Evolutionary conservation across 2,888 invertebrate genomes (phyloP).

Genomic region (Drosophila prostipennis): DNA sequence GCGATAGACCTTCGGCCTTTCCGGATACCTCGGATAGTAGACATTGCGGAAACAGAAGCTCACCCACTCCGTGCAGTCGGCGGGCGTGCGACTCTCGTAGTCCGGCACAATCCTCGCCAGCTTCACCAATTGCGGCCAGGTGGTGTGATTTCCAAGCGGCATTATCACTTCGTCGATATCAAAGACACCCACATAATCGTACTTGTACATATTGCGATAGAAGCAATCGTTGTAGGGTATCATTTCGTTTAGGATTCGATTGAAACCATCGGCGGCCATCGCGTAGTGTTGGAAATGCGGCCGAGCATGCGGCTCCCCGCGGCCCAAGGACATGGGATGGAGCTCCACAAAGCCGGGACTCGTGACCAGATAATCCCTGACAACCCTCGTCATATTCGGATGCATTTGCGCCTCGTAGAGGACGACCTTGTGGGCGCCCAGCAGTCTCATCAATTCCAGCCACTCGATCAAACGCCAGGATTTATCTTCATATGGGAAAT

Average conservation of each 20-base stretch:
- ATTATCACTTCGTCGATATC: slow-evolving; percentile 98
- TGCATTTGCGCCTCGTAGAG: slow-evolving; percentile 95
- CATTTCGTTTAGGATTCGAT: slow-evolving; percentile 96
- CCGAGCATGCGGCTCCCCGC: slow-evolving; percentile 93
- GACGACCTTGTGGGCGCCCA: slow-evolving; percentile 95
- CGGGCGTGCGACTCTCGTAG: slow-evolving; percentile 85
- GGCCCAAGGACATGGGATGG: slow-evolving; percentile 92
- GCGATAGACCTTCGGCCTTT: slow-evolving; percentile 90
- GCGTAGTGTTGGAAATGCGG: slow-evolving; percentile 94
- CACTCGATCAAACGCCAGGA: slow-evolving; percentile 95
- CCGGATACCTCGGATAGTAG: slow-evolving; percentile 94
- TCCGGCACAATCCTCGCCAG: slow-evolving; percentile 84
- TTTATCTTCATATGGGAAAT: slow-evolving; percentile 94
- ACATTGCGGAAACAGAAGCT: slow-evolving; percentile 95
- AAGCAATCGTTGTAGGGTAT: slow-evolving; percentile 98
- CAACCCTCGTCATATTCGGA: slow-evolving; percentile 93
- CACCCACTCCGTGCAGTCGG: slow-evolving; percentile 51
- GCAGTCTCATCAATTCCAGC: slow-evolving; percentile 93
- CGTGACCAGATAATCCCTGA: slow-evolving; percentile 86
- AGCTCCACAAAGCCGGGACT: slow-evolving; percentile 88
- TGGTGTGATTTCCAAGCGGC: slow-evolving; percentile 88
- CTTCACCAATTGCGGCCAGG: slow-evolving; percentile 91
- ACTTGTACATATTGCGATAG: slow-evolving; percentile 95
- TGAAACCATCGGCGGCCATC: slow-evolving; percentile 92
- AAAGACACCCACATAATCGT: slow-evolving; percentile 93